phyloP scores from a whole-genome alignment of 92 coral and sea anemone genomes.

The Palythoa heliodiscus region DNA sequence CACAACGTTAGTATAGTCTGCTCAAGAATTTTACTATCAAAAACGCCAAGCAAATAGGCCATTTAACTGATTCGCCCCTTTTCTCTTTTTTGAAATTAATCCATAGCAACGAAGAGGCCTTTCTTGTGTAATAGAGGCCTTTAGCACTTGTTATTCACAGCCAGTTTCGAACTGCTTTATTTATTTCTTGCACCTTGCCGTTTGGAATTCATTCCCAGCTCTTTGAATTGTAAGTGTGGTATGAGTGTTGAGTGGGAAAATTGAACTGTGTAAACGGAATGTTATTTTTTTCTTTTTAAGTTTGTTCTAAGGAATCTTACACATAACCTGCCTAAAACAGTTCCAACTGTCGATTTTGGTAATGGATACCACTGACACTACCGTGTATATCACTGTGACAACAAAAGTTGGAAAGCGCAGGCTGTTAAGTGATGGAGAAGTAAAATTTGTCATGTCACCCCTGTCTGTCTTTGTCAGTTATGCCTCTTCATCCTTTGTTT shows the following conservation, averaged over 20 bases:
- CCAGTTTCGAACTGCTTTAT: too few species aligned
- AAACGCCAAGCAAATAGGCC: background rate
- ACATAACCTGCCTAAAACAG: too few species aligned
- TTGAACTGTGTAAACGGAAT: background rate
- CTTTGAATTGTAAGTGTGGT: slow-evolving; percentile 17
- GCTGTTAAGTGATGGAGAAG: background rate
- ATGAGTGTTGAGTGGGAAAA: slow-evolving; percentile 27
- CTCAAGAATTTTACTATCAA: background rate
- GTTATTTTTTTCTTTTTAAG: background rate
- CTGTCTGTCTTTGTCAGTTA: too few species aligned
- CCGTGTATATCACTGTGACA: too few species aligned
- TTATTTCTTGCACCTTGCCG: slow-evolving; percentile 29
- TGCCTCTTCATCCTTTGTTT: too few species aligned
- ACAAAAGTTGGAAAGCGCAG: too few species aligned
- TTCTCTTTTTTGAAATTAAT: background rate
- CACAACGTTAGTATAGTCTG: too few species aligned
- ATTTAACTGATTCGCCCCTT: background rate
- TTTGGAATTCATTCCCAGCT: background rate
- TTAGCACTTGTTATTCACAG: too few species aligned
- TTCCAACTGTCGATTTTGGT: background rate
- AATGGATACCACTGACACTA: background rate
- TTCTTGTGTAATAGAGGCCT: too few species aligned
- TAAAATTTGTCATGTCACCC: too few species aligned
- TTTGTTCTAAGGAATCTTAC: too few species aligned
- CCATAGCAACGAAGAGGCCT: too few species aligned